Evolutionary conservation across 2,113 vertebrate species (phyloP).

Genomic region (Delphinapterus leucas): DNA sequence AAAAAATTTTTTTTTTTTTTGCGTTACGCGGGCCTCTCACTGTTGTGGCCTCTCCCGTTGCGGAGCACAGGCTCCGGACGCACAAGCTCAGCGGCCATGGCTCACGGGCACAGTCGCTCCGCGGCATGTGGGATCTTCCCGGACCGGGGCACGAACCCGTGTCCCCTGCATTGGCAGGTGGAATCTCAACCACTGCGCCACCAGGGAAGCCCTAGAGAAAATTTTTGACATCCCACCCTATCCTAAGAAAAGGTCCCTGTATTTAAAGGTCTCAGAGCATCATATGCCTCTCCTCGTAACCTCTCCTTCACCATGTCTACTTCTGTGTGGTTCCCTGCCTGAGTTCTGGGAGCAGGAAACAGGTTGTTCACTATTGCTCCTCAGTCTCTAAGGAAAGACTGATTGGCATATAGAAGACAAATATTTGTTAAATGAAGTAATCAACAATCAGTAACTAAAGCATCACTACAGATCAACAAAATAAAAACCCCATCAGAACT

Average conservation of each 20-base stretch:
- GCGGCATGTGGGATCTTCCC: no score
- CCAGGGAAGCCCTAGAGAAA: not conserved
- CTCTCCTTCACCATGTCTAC: rapidly evolving
- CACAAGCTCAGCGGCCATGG: no score
- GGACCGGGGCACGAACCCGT: no score
- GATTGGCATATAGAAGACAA: not conserved
- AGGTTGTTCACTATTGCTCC: not conserved
- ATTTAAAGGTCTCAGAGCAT: not conserved
- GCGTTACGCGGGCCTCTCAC: no score
- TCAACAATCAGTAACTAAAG: not conserved
- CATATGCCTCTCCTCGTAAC: not conserved
- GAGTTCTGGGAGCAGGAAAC: not conserved
- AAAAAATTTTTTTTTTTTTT: no score
- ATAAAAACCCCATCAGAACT: not conserved
- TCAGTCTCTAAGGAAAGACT: not conserved
- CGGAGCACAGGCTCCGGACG: no score
- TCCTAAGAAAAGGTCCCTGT: not conserved
- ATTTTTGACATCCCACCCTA: not conserved
- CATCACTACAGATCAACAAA: not conserved
- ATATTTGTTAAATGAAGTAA: not conserved
- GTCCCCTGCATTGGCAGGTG: no score
- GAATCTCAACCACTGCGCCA: no score
- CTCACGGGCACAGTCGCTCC: no score
- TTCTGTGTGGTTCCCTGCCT: not conserved
- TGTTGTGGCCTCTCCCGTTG: no score